Evolutionary conservation across 2,888 invertebrate genomes (phyloP), one percentile per base, ranked within the genome.

Genomic region (Ichneumoninae sp.): DNA sequence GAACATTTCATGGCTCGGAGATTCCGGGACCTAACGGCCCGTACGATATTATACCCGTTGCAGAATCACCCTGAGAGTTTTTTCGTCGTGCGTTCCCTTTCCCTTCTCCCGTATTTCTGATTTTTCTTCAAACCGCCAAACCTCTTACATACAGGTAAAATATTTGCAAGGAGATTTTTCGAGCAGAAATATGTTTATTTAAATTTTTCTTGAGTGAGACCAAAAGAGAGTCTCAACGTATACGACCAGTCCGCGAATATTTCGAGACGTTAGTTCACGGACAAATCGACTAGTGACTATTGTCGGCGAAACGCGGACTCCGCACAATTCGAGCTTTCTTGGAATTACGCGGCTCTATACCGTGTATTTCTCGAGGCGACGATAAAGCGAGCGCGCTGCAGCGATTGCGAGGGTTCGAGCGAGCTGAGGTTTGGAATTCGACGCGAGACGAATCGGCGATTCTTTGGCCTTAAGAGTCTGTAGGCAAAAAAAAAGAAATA

Each of bases 1-100:
- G 92, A 90, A 92, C 91, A 92, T 92, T 93, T 93, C 92, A 92
- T 90, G 93, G 91, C 92, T 92, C 90, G 90, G 86, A 91, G 91
- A 89, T 90, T 89, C 87, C 87, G 86, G 90, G 88, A 89, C 88
- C 91, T 92, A 92, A 93, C 92, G 91, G 92, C 88, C 92, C 92
- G 89, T 93, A 89, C 91, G 89, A 92, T 90, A 92, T 92, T 91
- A 91, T 76, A 82, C 79, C 89, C 88, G 86, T 88, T 87, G 87
- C 88, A 88, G 86, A 87, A 85, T 84, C 86, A 77, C 79, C 79
- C 75, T 44, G 57, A 79, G 71, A 85, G 60, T 69, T 83, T 81
- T 83, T 57, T 57, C 87, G 83, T 85, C 81, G 85, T 85, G 73
- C 83, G 75, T 74, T 76, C 86, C 81, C 83, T 86, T 83, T 82